Conservation (phyloP, 2,113 vertebrate species). For the Cyanistes caeruleus region DNA sequence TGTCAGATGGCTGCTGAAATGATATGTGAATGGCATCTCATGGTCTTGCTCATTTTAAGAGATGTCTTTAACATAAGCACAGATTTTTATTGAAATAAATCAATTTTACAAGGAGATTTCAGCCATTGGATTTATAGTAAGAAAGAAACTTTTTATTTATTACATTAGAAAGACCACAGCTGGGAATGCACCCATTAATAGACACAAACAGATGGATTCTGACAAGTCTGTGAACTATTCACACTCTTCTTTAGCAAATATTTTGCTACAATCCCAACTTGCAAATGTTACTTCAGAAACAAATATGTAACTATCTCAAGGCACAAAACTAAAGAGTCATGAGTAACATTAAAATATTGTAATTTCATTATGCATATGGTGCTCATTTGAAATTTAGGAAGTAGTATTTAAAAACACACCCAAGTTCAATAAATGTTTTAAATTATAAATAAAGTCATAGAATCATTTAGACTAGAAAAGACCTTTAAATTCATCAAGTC, state of each 20-base stretch:
- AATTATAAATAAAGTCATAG: slow-evolving; percentile 1
- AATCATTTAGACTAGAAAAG: neutral
- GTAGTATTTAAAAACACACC: neutral
- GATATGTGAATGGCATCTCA: neutral
- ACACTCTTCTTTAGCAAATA: slow-evolving; percentile 62
- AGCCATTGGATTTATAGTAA: neutral
- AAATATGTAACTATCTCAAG: slow-evolving; percentile 49
- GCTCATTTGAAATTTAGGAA: neutral
- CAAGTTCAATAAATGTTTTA: neutral
- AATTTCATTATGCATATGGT: neutral
- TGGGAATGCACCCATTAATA: slow-evolving; percentile 57
- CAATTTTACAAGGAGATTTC: slow-evolving; percentile 46
- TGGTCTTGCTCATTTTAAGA: neutral
- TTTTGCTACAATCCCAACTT: slow-evolving; percentile 63
- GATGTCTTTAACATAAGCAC: neutral
- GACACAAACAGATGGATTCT: slow-evolving; percentile 69
- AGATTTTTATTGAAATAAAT: slow-evolving; percentile 42
- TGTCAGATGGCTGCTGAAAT: neutral
- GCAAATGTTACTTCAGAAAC: slow-evolving; percentile 59
- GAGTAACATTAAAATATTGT: neutral
- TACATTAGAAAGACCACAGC: slow-evolving; percentile 41
- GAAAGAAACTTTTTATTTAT: slow-evolving; percentile 46
- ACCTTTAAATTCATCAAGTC: neutral
- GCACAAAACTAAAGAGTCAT: neutral
- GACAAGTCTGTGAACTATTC: slow-evolving; percentile 56